Evolutionary conservation across 2,113 vertebrate genomes (phyloP), one percentile per base, ranked within the genome.

Genomic region (Notiomystis cincta): DNA sequence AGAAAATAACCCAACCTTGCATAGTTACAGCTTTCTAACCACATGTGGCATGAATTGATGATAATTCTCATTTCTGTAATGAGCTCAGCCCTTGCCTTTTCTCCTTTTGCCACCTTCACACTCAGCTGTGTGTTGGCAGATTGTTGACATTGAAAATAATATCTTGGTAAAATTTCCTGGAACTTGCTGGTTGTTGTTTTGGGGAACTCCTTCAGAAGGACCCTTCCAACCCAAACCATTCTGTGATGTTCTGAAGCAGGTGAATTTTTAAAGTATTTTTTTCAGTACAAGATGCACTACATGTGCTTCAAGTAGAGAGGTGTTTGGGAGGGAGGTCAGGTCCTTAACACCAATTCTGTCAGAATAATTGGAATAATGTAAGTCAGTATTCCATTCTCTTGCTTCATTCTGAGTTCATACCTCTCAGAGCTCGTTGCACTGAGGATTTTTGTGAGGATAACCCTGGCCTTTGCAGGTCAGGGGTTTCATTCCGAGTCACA

Each of bases 21-120:
- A 11, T 17, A 57, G 23, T 69, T 81, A 7, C 1, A 33, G 13
- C 28, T 79, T 88, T 14, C 40, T 69, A 42, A 76, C 40, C 20
- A 7, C 0, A 0, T 7, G 4, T 81, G 37, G 20, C 44, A 7
- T 66, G 38, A 38, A 61, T 38, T 35, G 6, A 10, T 53, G 56
- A 6, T 38, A 57, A 2, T 58, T 89, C 70, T 42, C 37, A 83
- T 35, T 37, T 69, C 48, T 79, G 0, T 22, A 9, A 38, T 0
- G 5, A 87, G 20, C 22, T 82, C 65, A 71, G 7, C 35, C 21
- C 31, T 87, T 61, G 18, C 27, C 24, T 89, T 62, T 48, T 33
- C n/a, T 58, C 0, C 0, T 73, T 73, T 54, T 91, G 24, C 20
- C 38, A 28, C 48, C 50, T 83, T 79, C 22, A 3, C 24, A 30